phyloP scores from a whole-genome alignment of 2,888 invertebrate species.

The Brenthis ino region DNA sequence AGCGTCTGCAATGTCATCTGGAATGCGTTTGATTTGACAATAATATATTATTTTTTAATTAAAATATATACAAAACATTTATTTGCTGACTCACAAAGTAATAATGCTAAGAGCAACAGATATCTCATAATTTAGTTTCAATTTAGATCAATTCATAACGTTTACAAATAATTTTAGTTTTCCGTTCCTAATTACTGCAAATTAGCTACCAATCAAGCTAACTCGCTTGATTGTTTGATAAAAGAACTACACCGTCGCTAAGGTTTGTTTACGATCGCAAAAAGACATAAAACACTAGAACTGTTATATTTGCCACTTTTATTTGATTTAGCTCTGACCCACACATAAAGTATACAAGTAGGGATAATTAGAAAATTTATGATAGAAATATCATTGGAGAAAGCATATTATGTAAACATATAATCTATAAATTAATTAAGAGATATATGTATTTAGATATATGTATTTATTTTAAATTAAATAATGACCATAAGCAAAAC shows the following conservation, averaged over 20 bases:
- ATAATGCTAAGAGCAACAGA: slow-evolving; percentile 64
- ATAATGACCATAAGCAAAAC: no score
- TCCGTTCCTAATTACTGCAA: slow-evolving; percentile 49
- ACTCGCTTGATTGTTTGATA: slow-evolving; percentile 39
- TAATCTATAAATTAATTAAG: no score
- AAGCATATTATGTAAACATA: no score
- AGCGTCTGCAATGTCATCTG: slow-evolving; percentile 57
- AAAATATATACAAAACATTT: neutral
- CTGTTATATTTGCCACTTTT: slow-evolving; percentile 3
- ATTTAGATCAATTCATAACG: slow-evolving; percentile 29
- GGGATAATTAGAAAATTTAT: no score
- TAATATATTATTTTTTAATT: neutral
- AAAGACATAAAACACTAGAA: slow-evolving; percentile 26
- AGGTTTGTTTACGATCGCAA: slow-evolving; percentile 35
- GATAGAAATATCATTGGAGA: no score
- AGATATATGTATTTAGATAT: no score
- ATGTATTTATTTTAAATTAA: no score
- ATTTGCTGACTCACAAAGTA: slow-evolving; percentile 63
- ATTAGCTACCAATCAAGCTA: slow-evolving; percentile 28
- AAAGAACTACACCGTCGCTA: slow-evolving; percentile 32
- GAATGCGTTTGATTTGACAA: slow-evolving; percentile 1
- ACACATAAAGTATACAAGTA: neutral
- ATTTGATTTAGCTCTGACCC: slow-evolving; percentile 6
- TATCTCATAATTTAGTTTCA: slow-evolving; percentile 57
- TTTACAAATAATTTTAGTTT: slow-evolving; percentile 44